Conservation (phyloP, 2,888 invertebrate species). For the Liopterus haemorrhoidalis region DNA sequence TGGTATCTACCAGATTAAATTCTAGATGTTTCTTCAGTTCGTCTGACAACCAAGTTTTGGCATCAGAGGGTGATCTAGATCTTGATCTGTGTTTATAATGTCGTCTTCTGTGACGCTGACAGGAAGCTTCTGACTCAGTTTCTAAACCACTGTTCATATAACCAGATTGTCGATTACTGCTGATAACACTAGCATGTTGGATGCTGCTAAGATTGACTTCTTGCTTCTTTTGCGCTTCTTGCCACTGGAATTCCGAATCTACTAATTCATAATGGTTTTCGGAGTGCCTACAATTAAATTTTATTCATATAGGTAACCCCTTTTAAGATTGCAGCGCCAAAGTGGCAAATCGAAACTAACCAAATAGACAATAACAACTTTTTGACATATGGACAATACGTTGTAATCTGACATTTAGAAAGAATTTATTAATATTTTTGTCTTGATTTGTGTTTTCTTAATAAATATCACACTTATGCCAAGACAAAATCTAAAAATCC, state of each 20-base stretch:
- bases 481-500: too few species aligned
- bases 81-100: slow-evolving; percentile 47
- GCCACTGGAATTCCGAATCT: slow-evolving; percentile 85
- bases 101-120: slow-evolving; percentile 37
- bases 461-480: too few species aligned
- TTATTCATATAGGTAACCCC: too few species aligned
- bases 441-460: too few species aligned
- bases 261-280: slow-evolving; percentile 62
- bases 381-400: too few species aligned
- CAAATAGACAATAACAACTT: too few species aligned
- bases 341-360: too few species aligned
- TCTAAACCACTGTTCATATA: slow-evolving; percentile 46
- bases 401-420: too few species aligned
- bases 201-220: slow-evolving; percentile 51
- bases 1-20: slow-evolving; percentile 80
- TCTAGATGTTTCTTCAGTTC: slow-evolving; percentile 82
- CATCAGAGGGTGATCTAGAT: slow-evolving; percentile 65
- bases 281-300: too few species aligned
- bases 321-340: too few species aligned
- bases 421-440: too few species aligned
- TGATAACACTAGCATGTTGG: slow-evolving; percentile 65
- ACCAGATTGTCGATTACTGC: slow-evolving; percentile 47
- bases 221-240: slow-evolving; percentile 74
- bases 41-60: slow-evolving; percentile 65
- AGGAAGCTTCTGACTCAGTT: slow-evolving; percentile 46